Evolutionary conservation across 1,140 invertebrate genomes (phyloP), one percentile per base, ranked within the genome.

Genomic region (Lineus longissimus): DNA sequence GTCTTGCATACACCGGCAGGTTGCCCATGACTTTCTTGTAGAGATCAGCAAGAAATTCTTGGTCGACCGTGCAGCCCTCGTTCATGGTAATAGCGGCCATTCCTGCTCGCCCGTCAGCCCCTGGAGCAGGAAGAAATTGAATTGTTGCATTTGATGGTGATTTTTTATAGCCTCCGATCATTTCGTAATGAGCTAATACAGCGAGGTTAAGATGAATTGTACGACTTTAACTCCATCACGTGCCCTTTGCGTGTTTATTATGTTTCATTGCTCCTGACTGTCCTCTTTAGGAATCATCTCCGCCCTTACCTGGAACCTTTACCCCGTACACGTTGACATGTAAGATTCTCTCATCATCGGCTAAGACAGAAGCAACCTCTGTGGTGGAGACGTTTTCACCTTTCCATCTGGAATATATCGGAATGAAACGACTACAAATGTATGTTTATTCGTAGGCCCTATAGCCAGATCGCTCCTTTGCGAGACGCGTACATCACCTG

Each of bases 311-410:
- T 70, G 81, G 81, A 55, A 96, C 89, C 82, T 89, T 82, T 0
- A 97, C 93, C 40, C 95, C 94, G 80, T 94, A 97, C 2, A 97
- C 93, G 62, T 96, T 89, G 57, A 90, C 92, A 80, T 98, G 95
- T 88, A 87, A 73, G 91, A 91, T 65, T 87, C 86, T 41, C 13
- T 64, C 29, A 1, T 72, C 55, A 27, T 63, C 33, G 11, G 71
- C 64, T 9, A 78, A 29, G 4, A 76, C 78, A 77, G 92, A 91
- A 57, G 93, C 94, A 2, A 99, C 90, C 84, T 99, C 97, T 2
- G 91, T 91, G 1, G 96, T 98, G 13, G 93, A 96, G 1, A 98
- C 95, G 83, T 99, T 99, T 84, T 99, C 97, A 13, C 96, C 95
- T 82, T 95, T 94, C 85, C 85, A 87, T 62, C 78, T 79, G 60